Evolutionary conservation across 2,888 invertebrate genomes (phyloP).

Genomic region (Leptinotarsa rubiginosa): DNA sequence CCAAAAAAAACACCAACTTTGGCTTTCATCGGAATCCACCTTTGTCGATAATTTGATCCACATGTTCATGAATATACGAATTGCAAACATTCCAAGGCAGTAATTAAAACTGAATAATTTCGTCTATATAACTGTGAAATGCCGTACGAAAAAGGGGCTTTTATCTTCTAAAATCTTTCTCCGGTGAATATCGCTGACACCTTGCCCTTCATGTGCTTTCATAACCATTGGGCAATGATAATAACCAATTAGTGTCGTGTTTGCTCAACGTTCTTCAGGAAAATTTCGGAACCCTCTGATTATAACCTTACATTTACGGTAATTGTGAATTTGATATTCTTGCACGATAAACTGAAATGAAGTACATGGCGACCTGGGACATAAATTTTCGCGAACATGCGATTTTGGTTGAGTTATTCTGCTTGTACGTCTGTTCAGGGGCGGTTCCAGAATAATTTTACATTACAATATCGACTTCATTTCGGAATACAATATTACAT

Average conservation of each 20-base stretch:
- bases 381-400: conserved; percentile 34
- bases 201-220: conserved; percentile 12
- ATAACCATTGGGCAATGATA: conserved; percentile 7
- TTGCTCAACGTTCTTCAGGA: conserved; percentile 18
- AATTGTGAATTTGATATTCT: conserved; percentile 28
- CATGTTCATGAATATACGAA: no score
- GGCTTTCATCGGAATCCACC: no score
- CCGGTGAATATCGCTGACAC: conserved; percentile 11
- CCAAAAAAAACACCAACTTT: no score
- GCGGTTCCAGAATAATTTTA: neutral
- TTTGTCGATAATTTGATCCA: no score
- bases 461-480: neutral
- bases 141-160: neutral
- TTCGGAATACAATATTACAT: neutral
- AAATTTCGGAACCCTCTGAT: conserved; percentile 19
- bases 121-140: neutral
- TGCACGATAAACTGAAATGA: conserved; percentile 27
- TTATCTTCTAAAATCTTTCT: conserved; percentile 19
- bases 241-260: conserved; percentile 23
- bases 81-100: no score
- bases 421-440: neutral
- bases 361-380: conserved; percentile 19
- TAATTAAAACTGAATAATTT: neutral
- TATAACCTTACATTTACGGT: conserved; percentile 26
- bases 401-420: conserved; percentile 27